Base-by-base conservation (phyloP, 64 coral and sea anemone genomes). In the Stichodactyla helianthus region DNA sequence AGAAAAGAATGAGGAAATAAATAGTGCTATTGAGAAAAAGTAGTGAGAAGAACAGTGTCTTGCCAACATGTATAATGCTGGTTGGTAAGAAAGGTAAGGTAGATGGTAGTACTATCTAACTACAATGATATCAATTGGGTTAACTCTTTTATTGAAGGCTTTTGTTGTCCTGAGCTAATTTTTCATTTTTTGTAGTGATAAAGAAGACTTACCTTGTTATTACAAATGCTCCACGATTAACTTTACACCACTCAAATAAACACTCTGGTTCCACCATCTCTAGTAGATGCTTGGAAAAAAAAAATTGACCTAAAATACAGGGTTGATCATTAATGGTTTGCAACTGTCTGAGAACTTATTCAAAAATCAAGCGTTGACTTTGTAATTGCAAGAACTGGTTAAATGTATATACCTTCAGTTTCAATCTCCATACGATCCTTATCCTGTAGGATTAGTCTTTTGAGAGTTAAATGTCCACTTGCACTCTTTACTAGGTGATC, bases 401-500 rank as follows among this genome's bases (percentile, higher is more conserved):
- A 3, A 44, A 44, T 2, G 35, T 59, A 54, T 27, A 56, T 71
- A 95, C 97, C 93, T 93, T 84, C 78, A 27, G 82, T 77, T 28
- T 71, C 85, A 18, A 56, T 84, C 50, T 85, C 74, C 54, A 90
- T 23, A 90, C 86, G 84, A 82, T 95, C 91, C 58, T 99, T 95
- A 86, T 99, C 97, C 25, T 92, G 93, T 51, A 79, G 82, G 14
- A 99, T 95, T 6, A 99, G 86, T 23, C 90, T 86, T 78, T 99
- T 99, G 31, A 99, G 25, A 19, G 97, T 79, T 68, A 88, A 99
- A 93, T 99, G 97, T 8, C 97, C 97, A 71, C 88, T 92, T 19
- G 93, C 88, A 90, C 97, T 99, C 80, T 99, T 99, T 14, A 99
- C 25, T 8, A 99, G 50, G 85, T 99, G 97, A 80, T 99, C 90